These are phyloP conservation scores for Polylopha cassiicola DNA, from an alignment of 2,888 invertebrate species.

Conservation along the genomic window DNA sequence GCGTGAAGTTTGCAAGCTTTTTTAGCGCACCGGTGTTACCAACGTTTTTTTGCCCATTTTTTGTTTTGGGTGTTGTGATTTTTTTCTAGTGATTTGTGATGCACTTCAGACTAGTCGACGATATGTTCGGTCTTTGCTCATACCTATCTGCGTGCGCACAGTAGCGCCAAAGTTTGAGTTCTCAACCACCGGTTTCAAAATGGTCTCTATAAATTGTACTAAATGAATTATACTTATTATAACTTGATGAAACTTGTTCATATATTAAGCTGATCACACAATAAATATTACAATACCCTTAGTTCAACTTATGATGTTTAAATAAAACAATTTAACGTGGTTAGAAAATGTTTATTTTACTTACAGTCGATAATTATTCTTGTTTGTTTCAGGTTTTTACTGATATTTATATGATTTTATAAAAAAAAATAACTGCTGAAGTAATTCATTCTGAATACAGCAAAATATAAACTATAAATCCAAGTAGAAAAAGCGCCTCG, in stretches of 20 bases:
- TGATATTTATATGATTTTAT: too few relatives aligned
- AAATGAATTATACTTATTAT: too few relatives aligned
- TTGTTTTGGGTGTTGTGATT: conserved; percentile 76
- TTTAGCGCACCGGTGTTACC: conserved; percentile 79
- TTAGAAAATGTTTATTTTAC: not conserved
- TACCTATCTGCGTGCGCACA: conserved; percentile 37
- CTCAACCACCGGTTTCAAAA: conserved; percentile 8
- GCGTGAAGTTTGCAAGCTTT: conserved; percentile 79
- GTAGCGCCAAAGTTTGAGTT: conserved; percentile 46
- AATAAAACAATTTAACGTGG: conserved; percentile 8
- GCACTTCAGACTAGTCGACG: conserved; percentile 55
- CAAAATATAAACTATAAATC: not conserved
- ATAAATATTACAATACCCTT: too few relatives aligned
- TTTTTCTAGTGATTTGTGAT: conserved; percentile 68
- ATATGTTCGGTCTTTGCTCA: conserved; percentile 61
- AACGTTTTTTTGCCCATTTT: conserved; percentile 77
- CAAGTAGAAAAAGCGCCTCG: conserved; percentile 21
- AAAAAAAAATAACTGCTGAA: too few relatives aligned
- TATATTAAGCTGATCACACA: too few relatives aligned
- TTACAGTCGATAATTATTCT: not conserved
- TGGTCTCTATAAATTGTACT: conserved; percentile 2
- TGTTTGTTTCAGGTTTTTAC: too few relatives aligned
- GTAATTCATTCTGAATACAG: too few relatives aligned
- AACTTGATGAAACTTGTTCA: too few relatives aligned
- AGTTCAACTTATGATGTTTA: conserved; percentile 2